Conservation (phyloP, 2,113 vertebrate species). For the Ciconia maguari region DNA sequence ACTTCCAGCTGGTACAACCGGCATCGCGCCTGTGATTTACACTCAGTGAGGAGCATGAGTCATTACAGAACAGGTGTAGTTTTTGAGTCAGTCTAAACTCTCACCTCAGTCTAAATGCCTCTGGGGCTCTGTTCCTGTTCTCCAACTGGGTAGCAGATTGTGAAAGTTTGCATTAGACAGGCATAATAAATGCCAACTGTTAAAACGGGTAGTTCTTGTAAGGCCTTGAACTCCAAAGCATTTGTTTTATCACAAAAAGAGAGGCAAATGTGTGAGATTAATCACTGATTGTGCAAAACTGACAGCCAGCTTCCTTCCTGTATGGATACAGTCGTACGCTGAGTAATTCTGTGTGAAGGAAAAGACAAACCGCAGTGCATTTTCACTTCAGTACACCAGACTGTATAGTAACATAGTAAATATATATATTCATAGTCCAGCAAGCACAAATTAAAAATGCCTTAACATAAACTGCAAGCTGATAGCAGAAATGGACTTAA, state of each 20-base stretch:
- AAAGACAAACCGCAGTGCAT: not conserved
- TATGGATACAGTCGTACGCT: not conserved
- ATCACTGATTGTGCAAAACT: not conserved
- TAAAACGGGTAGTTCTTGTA: not conserved
- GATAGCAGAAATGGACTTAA: not conserved
- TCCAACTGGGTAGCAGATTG: not conserved
- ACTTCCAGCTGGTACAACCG: not conserved
- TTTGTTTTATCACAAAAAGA: not conserved
- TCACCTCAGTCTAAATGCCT: not conserved
- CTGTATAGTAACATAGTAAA: not conserved
- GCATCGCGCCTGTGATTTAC: rapidly evolving
- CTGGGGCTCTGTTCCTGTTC: not conserved
- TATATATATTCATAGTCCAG: not conserved
- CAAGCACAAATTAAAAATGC: not conserved
- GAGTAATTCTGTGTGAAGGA: not conserved
- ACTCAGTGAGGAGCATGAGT: not conserved
- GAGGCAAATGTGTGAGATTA: not conserved
- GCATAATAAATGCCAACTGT: not conserved
- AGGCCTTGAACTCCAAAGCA: not conserved
- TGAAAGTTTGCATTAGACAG: not conserved
- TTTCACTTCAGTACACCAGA: not conserved
- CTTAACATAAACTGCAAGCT: not conserved
- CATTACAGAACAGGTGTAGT: not conserved
- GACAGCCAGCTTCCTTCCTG: not conserved
- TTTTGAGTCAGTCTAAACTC: not conserved